Evolutionary conservation across 2,113 vertebrate species (phyloP).

Genomic region (Merops nubicus): DNA sequence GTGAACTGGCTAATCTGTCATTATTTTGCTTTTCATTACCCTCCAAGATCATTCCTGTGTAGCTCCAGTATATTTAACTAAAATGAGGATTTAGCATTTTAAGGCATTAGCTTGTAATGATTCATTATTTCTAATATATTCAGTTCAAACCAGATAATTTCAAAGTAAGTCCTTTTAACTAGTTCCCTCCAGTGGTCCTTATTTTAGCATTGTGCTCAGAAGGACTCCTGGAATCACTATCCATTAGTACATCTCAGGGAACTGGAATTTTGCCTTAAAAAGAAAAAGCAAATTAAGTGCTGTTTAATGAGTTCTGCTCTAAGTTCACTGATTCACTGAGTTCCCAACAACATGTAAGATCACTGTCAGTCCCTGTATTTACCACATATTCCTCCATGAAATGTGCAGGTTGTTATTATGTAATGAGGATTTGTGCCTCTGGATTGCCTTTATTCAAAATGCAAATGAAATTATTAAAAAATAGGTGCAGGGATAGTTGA

Average conservation of each 20-base stretch:
- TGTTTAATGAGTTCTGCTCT: constrained; percentile 3
- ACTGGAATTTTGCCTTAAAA: constrained; percentile 5
- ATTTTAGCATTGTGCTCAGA: constrained; percentile 4
- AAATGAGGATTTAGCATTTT: constrained; percentile 72
- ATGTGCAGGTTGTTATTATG: background rate
- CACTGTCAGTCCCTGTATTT: background rate
- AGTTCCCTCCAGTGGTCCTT: constrained; percentile 59
- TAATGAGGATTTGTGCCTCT: background rate
- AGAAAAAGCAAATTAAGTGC: background rate
- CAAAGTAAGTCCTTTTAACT: constrained; percentile 63
- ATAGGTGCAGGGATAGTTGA: background rate
- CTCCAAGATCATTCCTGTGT: constrained; percentile 50
- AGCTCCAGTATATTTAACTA: constrained; percentile 63
- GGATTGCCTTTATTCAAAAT: background rate
- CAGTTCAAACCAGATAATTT: constrained; percentile 65
- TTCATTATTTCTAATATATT: constrained; percentile 75
- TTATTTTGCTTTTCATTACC: constrained; percentile 73
- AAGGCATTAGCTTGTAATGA: constrained; percentile 61
- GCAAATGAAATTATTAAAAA: background rate
- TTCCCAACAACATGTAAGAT: background rate
- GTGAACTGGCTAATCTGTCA: constrained; percentile 73
- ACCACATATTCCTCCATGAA: background rate
- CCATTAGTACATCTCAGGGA: background rate
- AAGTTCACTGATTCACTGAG: background rate
- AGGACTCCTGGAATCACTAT: background rate